Evolutionary conservation across 2,888 invertebrate genomes (phyloP), one percentile per base, ranked within the genome.

Genomic region (Panopea generosa): DNA sequence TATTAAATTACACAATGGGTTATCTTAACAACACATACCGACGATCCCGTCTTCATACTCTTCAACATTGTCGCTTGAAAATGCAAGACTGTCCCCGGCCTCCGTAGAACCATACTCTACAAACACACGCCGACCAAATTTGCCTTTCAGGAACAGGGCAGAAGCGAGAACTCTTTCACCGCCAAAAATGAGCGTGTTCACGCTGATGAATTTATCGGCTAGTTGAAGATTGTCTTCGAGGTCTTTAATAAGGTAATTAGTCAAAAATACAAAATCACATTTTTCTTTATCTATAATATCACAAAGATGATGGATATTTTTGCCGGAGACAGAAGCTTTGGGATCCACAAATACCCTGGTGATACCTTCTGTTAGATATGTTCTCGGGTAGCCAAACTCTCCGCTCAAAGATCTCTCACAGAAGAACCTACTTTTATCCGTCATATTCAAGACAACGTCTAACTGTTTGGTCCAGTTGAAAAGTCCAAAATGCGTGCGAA

Each of bases 341-440:
- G 59, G 62, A 22, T 82, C 77, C 11, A 77, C 59, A 27, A 78
- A 77, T 9, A 82, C 38, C 11, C 69, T 57, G 0, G 75, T 78
- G 1, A 66, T 3, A n/a, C n/a, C n/a, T n/a, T n/a, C n/a, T n/a
- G n/a, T n/a, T n/a, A n/a, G n/a, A n/a, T n/a, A n/a, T n/a, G 66
- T 56, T n/a, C 77, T 49, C 1, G 77, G 82, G 33, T 61, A 70
- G 2, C 82, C 82, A 9, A 71, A 60, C 1, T 33, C 60, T 77
- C 82, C 77, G 14, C 68, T 56, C 27, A 82, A 73, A 20, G 65
- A 16, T 40, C 40, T 40, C 16, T 40, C 40, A 16, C 40, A 40
- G 40, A 40, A 40, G 16, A 11, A 40, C 0, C 65, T 29, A 11
- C 63, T 67, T 0, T 61, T 33, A 0, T 61, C 40, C 2, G 56